Conservation (phyloP, 2,888 invertebrate genomes). For the Nomada ferruginata region DNA sequence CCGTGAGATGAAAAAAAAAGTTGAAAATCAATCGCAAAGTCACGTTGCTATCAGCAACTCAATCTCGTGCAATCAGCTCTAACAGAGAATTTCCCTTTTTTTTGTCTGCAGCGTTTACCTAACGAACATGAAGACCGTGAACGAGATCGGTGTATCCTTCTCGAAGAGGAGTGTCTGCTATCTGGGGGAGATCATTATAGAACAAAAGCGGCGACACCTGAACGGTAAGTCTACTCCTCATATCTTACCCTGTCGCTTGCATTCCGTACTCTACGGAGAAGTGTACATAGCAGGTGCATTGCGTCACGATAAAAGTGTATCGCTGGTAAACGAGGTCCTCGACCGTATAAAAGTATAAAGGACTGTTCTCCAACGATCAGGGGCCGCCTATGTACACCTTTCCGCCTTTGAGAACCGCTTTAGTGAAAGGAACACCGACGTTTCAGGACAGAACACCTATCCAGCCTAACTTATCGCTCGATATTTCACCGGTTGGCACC, state of each 20-base stretch:
- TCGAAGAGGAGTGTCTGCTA: constrained; percentile 71
- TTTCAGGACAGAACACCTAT: constrained; percentile 52
- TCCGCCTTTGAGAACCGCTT: constrained; percentile 58
- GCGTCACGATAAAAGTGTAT: constrained; percentile 65
- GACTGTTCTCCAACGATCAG: constrained; percentile 19
- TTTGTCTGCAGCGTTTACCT: constrained; percentile 70
- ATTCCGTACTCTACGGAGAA: constrained; percentile 42
- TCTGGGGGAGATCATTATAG: constrained; percentile 78
- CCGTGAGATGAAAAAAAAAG: not conserved
- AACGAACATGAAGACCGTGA: constrained; percentile 76
- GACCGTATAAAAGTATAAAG: constrained; percentile 42
- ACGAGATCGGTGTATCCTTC: constrained; percentile 79
- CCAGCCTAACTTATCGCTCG: constrained; percentile 52
- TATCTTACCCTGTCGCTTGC: constrained; percentile 35
- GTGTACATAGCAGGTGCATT: constrained; percentile 64
- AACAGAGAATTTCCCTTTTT: not conserved
- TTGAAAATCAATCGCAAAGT: not conserved
- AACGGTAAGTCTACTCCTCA: constrained; percentile 56
- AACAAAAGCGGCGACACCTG: constrained; percentile 61
- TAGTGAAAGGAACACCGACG: constrained; percentile 74
- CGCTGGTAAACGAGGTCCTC: constrained; percentile 50
- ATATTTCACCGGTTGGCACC: constrained; percentile 39
- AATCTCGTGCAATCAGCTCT: not conserved
- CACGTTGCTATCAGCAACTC: not conserved
- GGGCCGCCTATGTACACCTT: not conserved